Evolutionary conservation across 2,888 invertebrate genomes (phyloP).

Genomic region (Prosapia bicincta): DNA sequence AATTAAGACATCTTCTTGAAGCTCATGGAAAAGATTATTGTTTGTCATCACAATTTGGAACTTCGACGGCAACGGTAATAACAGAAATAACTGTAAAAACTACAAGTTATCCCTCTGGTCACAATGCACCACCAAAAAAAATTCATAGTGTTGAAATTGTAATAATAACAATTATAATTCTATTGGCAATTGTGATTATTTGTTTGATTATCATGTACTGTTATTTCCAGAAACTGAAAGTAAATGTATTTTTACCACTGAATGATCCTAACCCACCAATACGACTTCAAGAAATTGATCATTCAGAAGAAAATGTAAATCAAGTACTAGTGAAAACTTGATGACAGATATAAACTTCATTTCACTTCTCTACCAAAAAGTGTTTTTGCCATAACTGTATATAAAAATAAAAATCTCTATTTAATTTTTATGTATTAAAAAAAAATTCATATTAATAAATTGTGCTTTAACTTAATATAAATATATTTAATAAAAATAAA

Average conservation of each 20-base stretch:
- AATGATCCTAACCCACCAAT: neutral
- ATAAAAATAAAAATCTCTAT: too few species aligned
- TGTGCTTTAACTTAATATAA: too few species aligned
- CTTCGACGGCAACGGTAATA: neutral
- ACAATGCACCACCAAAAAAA: neutral
- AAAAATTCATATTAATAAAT: too few species aligned
- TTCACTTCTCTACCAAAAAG: too few species aligned
- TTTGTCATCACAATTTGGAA: neutral
- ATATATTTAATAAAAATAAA: too few species aligned
- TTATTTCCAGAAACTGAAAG: neutral
- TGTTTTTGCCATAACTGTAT: too few species aligned
- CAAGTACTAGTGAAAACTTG: neutral
- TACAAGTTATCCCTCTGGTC: neutral
- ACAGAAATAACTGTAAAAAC: neutral
- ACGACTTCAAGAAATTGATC: neutral
- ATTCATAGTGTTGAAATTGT: slow-evolving; percentile 5
- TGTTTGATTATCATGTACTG: neutral
- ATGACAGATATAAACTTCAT: too few species aligned
- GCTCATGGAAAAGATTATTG: neutral
- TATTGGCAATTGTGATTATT: neutral
- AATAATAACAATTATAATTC: neutral
- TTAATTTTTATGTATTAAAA: too few species aligned
- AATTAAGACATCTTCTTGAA: neutral
- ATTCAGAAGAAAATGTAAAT: neutral
- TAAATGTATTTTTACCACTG: neutral